phyloP scores from a whole-genome alignment of 1,140 invertebrate genomes.

The Temnothorax longispinosus region DNA sequence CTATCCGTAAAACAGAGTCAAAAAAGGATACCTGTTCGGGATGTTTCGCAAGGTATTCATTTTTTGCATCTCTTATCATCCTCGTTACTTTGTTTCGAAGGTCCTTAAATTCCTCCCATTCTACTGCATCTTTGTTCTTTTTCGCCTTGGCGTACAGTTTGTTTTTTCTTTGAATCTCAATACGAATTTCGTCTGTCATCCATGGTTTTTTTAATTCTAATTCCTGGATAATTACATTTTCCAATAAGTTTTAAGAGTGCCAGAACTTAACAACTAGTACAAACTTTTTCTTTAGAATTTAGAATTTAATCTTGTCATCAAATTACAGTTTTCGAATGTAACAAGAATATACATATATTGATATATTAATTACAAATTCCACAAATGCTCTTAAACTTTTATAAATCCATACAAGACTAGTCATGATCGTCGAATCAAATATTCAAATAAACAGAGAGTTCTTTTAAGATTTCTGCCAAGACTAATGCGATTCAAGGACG shows the following conservation, averaged over 20 bases:
- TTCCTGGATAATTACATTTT: constrained; percentile 78
- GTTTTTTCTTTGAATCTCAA: constrained; percentile 86
- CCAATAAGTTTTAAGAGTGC: constrained; percentile 14
- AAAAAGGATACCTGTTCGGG: constrained; percentile 84
- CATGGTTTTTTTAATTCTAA: constrained; percentile 85
- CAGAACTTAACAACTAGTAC: constrained; percentile 1
- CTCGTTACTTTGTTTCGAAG: constrained; percentile 86
- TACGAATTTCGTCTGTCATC: constrained; percentile 87
- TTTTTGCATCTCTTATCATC: constrained; percentile 86
- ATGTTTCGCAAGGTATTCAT: constrained; percentile 85
- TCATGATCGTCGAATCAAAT: neutral
- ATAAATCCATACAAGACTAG: neutral
- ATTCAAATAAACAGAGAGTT: constrained; percentile 12
- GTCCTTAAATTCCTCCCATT: constrained; percentile 86
- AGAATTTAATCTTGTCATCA: neutral
- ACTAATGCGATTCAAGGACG: neutral
- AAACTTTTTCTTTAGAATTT: neutral
- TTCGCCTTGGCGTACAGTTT: constrained; percentile 86
- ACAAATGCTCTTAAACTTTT: neutral
- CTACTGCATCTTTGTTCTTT: constrained; percentile 85
- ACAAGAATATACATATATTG: neutral
- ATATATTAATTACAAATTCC: no score
- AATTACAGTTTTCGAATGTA: neutral
- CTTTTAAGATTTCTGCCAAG: neutral
- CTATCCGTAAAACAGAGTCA: neutral